Evolutionary conservation across 2,113 vertebrate genomes (phyloP).

Genomic region (Alexandromys fortis): DNA sequence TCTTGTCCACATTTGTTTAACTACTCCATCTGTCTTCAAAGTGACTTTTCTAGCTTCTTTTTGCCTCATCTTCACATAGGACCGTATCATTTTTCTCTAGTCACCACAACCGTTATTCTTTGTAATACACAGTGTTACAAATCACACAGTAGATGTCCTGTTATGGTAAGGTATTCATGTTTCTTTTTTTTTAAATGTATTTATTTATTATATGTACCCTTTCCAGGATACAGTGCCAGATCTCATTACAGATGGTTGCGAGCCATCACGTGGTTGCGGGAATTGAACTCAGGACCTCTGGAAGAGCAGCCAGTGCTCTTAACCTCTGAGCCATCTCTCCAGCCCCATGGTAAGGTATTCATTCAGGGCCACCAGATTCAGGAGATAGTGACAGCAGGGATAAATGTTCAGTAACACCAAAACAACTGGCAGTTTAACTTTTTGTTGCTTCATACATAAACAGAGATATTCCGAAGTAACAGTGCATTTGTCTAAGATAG

Average conservation of each 20-base stretch:
- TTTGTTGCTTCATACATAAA: background rate
- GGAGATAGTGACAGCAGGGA: background rate
- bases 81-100: background rate
- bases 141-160: background rate
- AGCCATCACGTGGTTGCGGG: no score
- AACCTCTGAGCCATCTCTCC: no score
- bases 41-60: background rate
- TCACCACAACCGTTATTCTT: background rate
- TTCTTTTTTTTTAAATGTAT: no score
- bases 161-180: background rate
- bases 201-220: no score
- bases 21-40: background rate
- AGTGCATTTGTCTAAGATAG: constrained; percentile 37
- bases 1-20: background rate
- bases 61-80: background rate
- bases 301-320: no score
- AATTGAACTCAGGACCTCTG: no score
- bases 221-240: no score
- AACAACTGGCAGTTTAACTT: background rate
- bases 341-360: background rate
- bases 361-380: background rate
- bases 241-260: no score
- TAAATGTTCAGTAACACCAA: background rate
- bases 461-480: background rate
- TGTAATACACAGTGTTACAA: background rate